A percentile compares a stretch with the other conserved stretches of the same genome.
These are phyloP conservation scores for Caenorhabditis sp. DNA, from an alignment of 2,888 invertebrate genomes.

Conservation along the genomic window DNA sequence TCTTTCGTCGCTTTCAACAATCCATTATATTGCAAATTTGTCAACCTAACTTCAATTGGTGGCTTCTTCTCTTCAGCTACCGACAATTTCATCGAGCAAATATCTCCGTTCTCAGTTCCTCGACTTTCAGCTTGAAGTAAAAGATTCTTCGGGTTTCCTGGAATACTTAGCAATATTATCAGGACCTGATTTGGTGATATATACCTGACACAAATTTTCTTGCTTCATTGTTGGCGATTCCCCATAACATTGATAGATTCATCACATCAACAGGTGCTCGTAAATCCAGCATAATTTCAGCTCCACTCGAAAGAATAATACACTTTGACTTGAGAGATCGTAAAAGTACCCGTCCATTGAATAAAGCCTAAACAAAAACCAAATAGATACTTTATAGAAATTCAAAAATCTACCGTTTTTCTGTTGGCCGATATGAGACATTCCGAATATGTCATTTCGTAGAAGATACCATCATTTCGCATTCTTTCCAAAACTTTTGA, in stretches of 20 bases:
- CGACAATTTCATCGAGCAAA: constrained; percentile 46
- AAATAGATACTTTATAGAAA: neutral
- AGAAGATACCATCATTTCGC: constrained; percentile 47
- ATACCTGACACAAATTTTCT: constrained; percentile 61
- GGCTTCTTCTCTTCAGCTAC: constrained; percentile 26
- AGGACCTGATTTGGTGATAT: too few species aligned
- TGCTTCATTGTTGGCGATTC: constrained; percentile 43
- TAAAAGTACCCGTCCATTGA: constrained; percentile 57
- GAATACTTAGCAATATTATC: constrained; percentile 6
- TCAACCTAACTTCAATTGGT: constrained; percentile 36
- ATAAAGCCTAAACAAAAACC: constrained; percentile 30
- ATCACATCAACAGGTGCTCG: constrained; percentile 70
- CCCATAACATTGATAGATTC: constrained; percentile 67
- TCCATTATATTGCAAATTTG: constrained; percentile 27
- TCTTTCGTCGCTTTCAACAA: constrained; percentile 36
- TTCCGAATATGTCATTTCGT: constrained; percentile 46
- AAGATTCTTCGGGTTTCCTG: constrained; percentile 56
- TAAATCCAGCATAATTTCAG: constrained; percentile 59
- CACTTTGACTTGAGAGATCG: constrained; percentile 49
- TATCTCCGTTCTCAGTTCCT: constrained; percentile 62
- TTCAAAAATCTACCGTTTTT: constrained; percentile 37
- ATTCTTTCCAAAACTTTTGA: constrained; percentile 48
- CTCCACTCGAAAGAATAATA: constrained; percentile 60
- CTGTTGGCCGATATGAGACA: constrained; percentile 27
- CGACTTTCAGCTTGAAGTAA: constrained; percentile 64